A percentile compares a stretch with the other conserved stretches of the same genome.
phyloP scores from a whole-genome alignment of 2,113 vertebrate genomes.

The Pithys albifrons region DNA sequence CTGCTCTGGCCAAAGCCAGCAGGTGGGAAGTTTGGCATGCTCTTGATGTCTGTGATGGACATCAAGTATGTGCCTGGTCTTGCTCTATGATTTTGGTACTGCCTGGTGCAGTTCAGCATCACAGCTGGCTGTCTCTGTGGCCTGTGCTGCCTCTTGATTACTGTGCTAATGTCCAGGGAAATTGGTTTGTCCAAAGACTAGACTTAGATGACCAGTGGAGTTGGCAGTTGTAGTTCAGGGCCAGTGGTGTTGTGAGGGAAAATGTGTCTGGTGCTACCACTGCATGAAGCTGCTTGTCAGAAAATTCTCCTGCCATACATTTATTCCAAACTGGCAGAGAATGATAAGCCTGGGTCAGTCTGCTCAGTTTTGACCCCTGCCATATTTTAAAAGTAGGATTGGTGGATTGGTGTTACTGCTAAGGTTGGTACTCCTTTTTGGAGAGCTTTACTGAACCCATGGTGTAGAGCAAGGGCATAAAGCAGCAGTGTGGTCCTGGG shows the following conservation, averaged over 20 bases:
- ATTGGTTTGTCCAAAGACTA: neutral
- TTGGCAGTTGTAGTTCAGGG: neutral
- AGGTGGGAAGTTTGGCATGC: neutral
- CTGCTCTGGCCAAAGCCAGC: neutral
- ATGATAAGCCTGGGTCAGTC: neutral
- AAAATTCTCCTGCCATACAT: neutral
- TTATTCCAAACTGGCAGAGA: neutral
- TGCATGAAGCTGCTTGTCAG: neutral
- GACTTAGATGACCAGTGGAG: neutral
- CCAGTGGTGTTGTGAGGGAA: neutral
- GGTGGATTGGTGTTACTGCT: neutral
- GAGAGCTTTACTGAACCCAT: neutral
- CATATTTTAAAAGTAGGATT: neutral
- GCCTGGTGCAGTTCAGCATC: neutral
- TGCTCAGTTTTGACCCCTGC: neutral
- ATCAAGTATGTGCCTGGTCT: neutral
- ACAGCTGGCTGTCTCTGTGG: neutral
- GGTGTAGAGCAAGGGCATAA: neutral
- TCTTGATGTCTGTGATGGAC: neutral
- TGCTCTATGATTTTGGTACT: rapidly evolving
- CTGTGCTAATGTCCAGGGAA: rapidly evolving
- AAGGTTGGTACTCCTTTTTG: neutral
- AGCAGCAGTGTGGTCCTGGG: neutral
- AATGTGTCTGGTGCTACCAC: neutral
- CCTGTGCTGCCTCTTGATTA: neutral